These are phyloP conservation scores for Uria aalge DNA, from an alignment of 2,113 vertebrate genomes.

Conservation along the genomic window DNA sequence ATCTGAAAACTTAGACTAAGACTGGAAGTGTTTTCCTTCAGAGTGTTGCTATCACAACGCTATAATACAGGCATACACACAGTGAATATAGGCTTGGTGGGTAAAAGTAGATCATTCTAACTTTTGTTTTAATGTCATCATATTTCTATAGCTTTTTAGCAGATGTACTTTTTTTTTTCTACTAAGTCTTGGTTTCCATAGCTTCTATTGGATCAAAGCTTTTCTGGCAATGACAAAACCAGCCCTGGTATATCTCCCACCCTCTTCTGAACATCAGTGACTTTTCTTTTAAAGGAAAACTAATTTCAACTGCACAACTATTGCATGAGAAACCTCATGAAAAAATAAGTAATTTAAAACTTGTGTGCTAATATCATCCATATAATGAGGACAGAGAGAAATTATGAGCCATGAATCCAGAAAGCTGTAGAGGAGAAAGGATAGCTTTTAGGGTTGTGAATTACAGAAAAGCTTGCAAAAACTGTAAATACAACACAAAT, in stretches of 20 bases:
- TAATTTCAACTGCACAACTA: background rate
- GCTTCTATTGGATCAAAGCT: slow-evolving; percentile 29
- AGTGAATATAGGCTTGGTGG: background rate
- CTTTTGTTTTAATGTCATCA: slow-evolving; percentile 45
- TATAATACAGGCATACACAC: background rate
- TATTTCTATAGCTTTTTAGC: slow-evolving; percentile 53
- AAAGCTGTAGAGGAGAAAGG: background rate
- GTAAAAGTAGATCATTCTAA: background rate
- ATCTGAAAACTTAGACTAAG: background rate
- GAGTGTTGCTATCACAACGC: slow-evolving; percentile 39
- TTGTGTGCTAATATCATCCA: background rate
- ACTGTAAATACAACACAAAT: background rate
- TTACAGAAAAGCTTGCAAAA: slow-evolving; percentile 19
- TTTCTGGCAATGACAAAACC: slow-evolving; percentile 46
- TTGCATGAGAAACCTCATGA: background rate
- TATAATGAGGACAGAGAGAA: background rate
- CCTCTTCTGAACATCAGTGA: background rate
- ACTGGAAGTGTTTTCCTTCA: background rate
- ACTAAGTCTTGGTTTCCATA: slow-evolving; percentile 45
- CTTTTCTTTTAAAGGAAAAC: slow-evolving; percentile 28
- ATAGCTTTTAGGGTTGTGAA: background rate
- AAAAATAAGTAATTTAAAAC: background rate
- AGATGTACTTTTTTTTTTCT: slow-evolving; percentile 18
- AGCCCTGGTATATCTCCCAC: slow-evolving; percentile 18
- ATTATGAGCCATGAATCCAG: slow-evolving; percentile 20